phyloP scores from a whole-genome alignment of 2,888 invertebrate genomes.

The Tineola bisselliella region DNA sequence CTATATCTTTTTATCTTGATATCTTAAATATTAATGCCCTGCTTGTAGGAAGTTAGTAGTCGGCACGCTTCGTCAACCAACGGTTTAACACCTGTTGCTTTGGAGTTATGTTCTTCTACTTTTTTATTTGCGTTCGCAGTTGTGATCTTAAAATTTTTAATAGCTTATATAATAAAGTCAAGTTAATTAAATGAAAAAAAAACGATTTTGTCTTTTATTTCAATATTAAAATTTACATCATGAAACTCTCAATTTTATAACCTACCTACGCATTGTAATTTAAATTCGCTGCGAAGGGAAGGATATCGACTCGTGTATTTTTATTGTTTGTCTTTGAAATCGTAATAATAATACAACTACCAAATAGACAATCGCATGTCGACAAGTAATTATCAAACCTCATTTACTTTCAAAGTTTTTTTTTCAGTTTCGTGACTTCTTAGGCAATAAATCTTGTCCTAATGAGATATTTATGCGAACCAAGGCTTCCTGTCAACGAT shows the following conservation, averaged over 20 bases:
- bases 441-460: slow-evolving; percentile 57
- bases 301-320: not conserved
- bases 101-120: not conserved
- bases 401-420: slow-evolving; percentile 49
- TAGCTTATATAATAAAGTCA: no score
- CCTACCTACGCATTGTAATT: not conserved
- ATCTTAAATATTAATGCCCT: slow-evolving; percentile 5
- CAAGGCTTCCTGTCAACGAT: slow-evolving; percentile 52
- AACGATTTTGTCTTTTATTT: no score
- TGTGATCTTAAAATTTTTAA: no score
- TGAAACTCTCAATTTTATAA: not conserved
- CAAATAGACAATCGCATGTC: slow-evolving; percentile 66
- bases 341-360: slow-evolving; percentile 15
- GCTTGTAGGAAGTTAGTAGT: not conserved
- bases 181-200: not conserved
- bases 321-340: not conserved
- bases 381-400: slow-evolving; percentile 63
- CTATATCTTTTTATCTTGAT: slow-evolving; percentile 46
- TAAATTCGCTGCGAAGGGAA: not conserved
- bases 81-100: slow-evolving; percentile 14
- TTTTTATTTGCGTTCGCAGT: not conserved
- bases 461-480: slow-evolving; percentile 66
- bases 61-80: slow-evolving; percentile 14
- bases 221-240: not conserved
- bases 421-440: slow-evolving; percentile 60